phyloP scores from a whole-genome alignment of 2,113 vertebrate genomes.

The Pterocles orientalis region DNA sequence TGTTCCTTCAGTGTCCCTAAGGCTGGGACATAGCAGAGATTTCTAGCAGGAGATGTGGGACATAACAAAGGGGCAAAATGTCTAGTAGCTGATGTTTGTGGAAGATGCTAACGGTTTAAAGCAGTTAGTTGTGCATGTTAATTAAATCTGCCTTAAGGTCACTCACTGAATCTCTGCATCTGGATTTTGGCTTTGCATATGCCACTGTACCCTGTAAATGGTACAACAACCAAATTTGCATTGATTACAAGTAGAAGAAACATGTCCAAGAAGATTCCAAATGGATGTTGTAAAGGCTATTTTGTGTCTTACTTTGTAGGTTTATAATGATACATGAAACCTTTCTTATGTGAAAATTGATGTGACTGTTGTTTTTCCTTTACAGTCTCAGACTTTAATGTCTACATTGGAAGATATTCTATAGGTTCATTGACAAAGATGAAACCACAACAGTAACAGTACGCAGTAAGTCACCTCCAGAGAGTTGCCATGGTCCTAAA shows the following conservation, averaged over 20 bases:
- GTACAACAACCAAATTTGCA: background rate
- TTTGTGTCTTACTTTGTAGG: background rate
- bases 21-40: background rate
- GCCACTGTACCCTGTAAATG: background rate
- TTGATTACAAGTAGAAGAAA: background rate
- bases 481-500: background rate
- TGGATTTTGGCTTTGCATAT: background rate
- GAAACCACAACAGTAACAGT: background rate
- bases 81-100: background rate
- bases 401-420: background rate
- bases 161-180: background rate
- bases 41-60: background rate
- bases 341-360: background rate
- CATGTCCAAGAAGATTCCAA: background rate
- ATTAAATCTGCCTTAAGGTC: conserved; percentile 15
- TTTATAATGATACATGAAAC: background rate
- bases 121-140: background rate
- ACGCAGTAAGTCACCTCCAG: background rate
- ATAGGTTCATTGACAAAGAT: background rate
- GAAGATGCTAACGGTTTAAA: background rate
- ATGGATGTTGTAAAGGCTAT: background rate
- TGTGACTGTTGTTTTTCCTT: background rate
- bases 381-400: background rate
- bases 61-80: background rate
- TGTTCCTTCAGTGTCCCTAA: background rate